phyloP scores from a whole-genome alignment of 1,140 invertebrate genomes.

The Lasaia peninsularis region DNA sequence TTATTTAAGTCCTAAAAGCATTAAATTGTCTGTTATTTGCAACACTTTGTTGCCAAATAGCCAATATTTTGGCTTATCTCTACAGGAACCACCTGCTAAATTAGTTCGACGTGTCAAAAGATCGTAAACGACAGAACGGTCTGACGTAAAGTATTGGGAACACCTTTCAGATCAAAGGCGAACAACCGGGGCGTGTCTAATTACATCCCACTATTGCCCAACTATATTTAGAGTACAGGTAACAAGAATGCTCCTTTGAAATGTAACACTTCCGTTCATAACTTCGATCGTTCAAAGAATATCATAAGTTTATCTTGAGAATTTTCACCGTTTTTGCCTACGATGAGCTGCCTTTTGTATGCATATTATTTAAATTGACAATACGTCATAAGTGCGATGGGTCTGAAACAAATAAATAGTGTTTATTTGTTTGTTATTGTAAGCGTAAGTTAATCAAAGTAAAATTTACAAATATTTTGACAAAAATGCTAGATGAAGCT shows the following conservation, averaged over 20 bases:
- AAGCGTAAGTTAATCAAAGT: too few species aligned
- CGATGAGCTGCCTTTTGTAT: too few species aligned
- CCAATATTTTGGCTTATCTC: background rate
- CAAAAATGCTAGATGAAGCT: too few species aligned
- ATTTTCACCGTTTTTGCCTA: slow-evolving; percentile 23
- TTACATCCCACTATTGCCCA: slow-evolving; percentile 33
- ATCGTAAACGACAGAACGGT: slow-evolving; percentile 15
- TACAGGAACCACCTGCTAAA: slow-evolving; percentile 9
- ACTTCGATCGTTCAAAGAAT: slow-evolving; percentile 27
- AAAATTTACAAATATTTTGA: too few species aligned
- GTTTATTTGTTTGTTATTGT: too few species aligned
- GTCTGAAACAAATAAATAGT: too few species aligned
- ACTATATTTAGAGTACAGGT: slow-evolving; percentile 48
- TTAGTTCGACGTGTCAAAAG: slow-evolving; percentile 4
- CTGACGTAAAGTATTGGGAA: slow-evolving; percentile 28
- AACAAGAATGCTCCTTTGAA: slow-evolving; percentile 55
- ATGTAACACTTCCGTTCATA: slow-evolving; percentile 64
- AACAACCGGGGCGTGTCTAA: slow-evolving; percentile 46
- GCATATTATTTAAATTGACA: background rate
- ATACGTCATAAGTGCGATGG: too few species aligned
- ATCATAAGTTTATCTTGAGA: background rate
- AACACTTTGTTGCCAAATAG: background rate
- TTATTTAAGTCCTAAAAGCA: too few species aligned
- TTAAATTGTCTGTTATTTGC: background rate
- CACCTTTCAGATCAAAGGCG: slow-evolving; percentile 46